Conservation (phyloP, 2,797 vertebrate genomes). For the Alauda arvensis region DNA sequence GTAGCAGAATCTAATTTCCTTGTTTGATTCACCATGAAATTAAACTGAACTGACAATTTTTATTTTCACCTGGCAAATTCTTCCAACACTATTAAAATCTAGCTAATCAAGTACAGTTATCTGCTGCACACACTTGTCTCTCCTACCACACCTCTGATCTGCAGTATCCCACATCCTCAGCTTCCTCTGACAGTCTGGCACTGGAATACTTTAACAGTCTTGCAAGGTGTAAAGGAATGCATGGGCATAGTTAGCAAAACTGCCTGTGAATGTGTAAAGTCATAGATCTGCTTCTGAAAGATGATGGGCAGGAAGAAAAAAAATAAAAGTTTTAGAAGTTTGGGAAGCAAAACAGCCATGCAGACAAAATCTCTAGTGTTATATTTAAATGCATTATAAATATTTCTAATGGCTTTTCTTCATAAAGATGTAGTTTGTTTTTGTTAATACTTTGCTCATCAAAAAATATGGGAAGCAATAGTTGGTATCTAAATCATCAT, state of each 20-base stretch:
- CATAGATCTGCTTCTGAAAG: slow-evolving; percentile 48
- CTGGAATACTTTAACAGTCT: slow-evolving; percentile 72
- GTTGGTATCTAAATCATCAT: neutral
- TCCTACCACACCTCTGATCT: slow-evolving; percentile 70
- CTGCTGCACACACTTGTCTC: slow-evolving; percentile 65
- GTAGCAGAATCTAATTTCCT: slow-evolving; percentile 80
- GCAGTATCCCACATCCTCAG: slow-evolving; percentile 54
- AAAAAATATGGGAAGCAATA: neutral
- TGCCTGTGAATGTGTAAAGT: slow-evolving; percentile 46
- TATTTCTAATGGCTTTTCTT: neutral
- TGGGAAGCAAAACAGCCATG: neutral
- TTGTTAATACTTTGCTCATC: neutral
- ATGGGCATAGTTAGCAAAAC: slow-evolving; percentile 49
- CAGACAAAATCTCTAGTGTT: neutral
- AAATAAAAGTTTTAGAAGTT: neutral
- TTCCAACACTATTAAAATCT: slow-evolving; percentile 75
- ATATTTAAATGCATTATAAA: neutral
- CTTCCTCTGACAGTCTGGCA: slow-evolving; percentile 43
- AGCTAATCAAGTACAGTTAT: slow-evolving; percentile 78
- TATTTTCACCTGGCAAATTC: slow-evolving; percentile 80
- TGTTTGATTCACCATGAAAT: slow-evolving; percentile 84
- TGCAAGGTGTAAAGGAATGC: slow-evolving; percentile 72
- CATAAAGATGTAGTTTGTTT: neutral
- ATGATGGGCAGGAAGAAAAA: neutral
- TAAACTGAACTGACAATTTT: slow-evolving; percentile 80